A percentile compares a stretch with the other conserved stretches of the same genome.
These are phyloP conservation scores for Bradysia coprophila DNA, from an alignment of 1,140 invertebrate species.

Conservation along the genomic window DNA sequence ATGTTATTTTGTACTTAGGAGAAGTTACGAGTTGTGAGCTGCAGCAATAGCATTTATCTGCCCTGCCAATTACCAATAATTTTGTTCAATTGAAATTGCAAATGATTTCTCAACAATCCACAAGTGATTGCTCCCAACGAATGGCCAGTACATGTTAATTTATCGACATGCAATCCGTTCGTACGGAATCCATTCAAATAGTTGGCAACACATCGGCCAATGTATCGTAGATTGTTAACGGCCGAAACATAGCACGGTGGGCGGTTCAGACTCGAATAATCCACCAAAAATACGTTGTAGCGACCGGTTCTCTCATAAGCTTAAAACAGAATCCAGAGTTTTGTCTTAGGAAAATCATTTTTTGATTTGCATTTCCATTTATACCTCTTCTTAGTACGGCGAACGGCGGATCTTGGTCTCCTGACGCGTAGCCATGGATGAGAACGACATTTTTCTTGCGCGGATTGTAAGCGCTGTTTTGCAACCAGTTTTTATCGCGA, in stretches of 20 bases:
- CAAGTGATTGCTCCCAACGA: slow-evolving; percentile 54
- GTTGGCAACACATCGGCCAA: slow-evolving; percentile 40
- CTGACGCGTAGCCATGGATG: slow-evolving; percentile 55
- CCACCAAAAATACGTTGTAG: slow-evolving; percentile 56
- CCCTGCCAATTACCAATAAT: too few relatives aligned
- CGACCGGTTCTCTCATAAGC: slow-evolving; percentile 47
- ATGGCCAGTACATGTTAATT: slow-evolving; percentile 56
- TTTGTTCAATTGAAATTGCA: slow-evolving; percentile 36
- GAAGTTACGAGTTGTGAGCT: too few relatives aligned
- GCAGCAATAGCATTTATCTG: too few relatives aligned
- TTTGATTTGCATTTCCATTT: too few relatives aligned
- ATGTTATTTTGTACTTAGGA: too few relatives aligned
- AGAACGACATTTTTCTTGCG: slow-evolving; percentile 44
- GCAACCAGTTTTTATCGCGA: slow-evolving; percentile 39
- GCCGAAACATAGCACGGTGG: slow-evolving; percentile 50
- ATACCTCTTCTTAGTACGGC: too few relatives aligned
- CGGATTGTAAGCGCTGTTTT: slow-evolving; percentile 40
- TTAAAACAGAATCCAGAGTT: too few relatives aligned
- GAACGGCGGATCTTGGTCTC: slow-evolving; percentile 43
- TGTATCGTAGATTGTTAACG: slow-evolving; percentile 40
- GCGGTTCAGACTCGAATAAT: slow-evolving; percentile 45
- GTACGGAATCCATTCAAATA: slow-evolving; percentile 35
- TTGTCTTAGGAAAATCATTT: too few relatives aligned
- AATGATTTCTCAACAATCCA: slow-evolving; percentile 45
- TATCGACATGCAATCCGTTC: slow-evolving; percentile 37